Evolutionary conservation across 2,113 vertebrate genomes (phyloP), one percentile per base, ranked within the genome.

Genomic region (Orientallactaga bullata): DNA sequence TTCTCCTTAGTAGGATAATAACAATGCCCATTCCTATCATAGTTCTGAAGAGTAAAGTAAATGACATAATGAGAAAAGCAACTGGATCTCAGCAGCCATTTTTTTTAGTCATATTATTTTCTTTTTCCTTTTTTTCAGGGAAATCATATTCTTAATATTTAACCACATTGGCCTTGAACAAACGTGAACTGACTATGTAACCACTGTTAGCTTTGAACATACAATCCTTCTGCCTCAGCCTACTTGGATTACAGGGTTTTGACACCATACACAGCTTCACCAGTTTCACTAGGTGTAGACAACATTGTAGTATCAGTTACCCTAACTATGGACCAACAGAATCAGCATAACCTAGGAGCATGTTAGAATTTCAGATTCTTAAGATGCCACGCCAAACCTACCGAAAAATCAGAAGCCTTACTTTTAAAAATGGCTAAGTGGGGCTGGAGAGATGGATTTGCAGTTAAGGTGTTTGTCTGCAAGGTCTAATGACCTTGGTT

Each of bases 61-160:
- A 78, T 78, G n/a, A 79, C 47, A 61, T 69, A 88, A 69, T 74
- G 84, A 60, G n/a, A 77, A 77, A 96, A 55, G 58, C 21, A 47
- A n/a, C 32, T n/a, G 5, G 18, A 65, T 18, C 4, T n/a, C 12
- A 42, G 21, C 39, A 65, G 5, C 39, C 39, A 28, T 42, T 42
- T 26, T n/a, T 23, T 77, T 76, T 65, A 58, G 8, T 32, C 32
- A 78, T 55, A 78, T 30, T 61, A 16, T 61, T 61, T 18, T 61
- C 12, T 61, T 61, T 61, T 61, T 15, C n/a, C n/a, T n/a, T 21
- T 61, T 61, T 16, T 61, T 61, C 60, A 61, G 60, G 60, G 20
- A 61, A 21, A 11, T 21, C 60, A 61, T 9, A 47, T 47, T 47
- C 42, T 47, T 47, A 47, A 47, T 47, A 47, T 47, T 47, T 47